Base-by-base conservation (phyloP, 2,888 invertebrate genomes). In the Dicyrtomina minuta region DNA sequence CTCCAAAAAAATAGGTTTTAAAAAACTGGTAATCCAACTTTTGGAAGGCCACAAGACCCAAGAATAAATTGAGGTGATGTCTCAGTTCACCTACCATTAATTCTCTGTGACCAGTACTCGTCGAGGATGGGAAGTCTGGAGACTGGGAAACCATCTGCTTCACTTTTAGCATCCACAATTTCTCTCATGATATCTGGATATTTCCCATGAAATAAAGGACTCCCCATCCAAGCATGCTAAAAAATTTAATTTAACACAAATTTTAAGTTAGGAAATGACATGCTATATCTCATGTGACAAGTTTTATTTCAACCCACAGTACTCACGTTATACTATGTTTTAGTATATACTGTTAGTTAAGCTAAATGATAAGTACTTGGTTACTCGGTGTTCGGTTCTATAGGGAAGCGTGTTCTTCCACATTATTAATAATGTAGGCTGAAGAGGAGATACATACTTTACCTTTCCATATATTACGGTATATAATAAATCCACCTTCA, bases 131-230 rank as follows among this genome's bases (percentile, higher is more conserved):
- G 75, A 5, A 75, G 66, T 33, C 75, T 65, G 17, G 75, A 73
- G 26, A 33, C 44, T 1, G 67, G 27, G 0, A 69, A 64, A 12
- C 73, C 75, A 20, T 71, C 68, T 5, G 71, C 72, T 44, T 58
- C 17, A 56, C 75, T 73, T n/a, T 70, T 69, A 4, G 61, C 49
- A 26, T 58, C 72, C 13, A 74, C 70, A 27, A 69, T 13, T 46
- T 73, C 70, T 15, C 68, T 71, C 75, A 75, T 75, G 5, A 75
- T 59, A n/a, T 68, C 59, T 0, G 73, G 75, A 27, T 75, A 75
- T 33, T 75, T 69, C 24, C 73, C 75, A 41, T 66, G 58, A 44
- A 26, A 75, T 4, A 75, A 55, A n/a, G 75, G 75, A 27, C 66
- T 68, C 3, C 70, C 75, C 60, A 71, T 69, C 75, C 75, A 75